These are phyloP conservation scores for Thunnus thynnus DNA, from an alignment of 2,113 vertebrate species.

Conservation along the genomic window DNA sequence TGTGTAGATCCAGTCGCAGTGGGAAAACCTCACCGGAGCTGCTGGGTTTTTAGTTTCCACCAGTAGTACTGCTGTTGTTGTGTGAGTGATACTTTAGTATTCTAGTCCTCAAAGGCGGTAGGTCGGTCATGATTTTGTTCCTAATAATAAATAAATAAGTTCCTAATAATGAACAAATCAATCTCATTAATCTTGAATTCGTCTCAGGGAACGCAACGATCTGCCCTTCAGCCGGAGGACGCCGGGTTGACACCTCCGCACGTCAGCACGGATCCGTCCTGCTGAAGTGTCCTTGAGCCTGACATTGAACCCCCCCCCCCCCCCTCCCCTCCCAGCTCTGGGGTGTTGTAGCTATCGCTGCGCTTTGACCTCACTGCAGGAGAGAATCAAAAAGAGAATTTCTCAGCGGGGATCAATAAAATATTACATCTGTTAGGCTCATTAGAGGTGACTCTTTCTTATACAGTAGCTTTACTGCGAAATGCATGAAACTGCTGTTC, in stretches of 20 bases:
- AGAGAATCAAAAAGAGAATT: constrained; percentile 33
- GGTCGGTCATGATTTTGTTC: neutral
- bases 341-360: constrained; percentile 24
- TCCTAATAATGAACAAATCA: constrained; percentile 25
- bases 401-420: constrained; percentile 69
- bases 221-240: constrained; percentile 38
- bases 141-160: constrained; percentile 20
- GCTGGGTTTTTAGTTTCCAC: neutral
- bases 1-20: neutral
- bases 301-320: constrained; percentile 44
- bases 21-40: neutral
- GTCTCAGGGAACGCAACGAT: constrained; percentile 2
- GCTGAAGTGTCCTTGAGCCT: constrained; percentile 59
- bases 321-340: neutral
- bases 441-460: constrained; percentile 40
- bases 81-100: neutral
- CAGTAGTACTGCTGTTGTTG: neutral
- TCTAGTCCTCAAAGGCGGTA: neutral
- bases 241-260: constrained; percentile 17
- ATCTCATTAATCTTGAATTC: constrained; percentile 21
- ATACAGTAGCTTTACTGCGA: neutral
- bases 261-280: constrained; percentile 44
- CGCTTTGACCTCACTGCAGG: constrained; percentile 47
- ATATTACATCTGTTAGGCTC: constrained; percentile 63
- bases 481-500: neutral